Conservation (phyloP, 2,888 invertebrate genomes). For the Drosophila mayaguana region DNA sequence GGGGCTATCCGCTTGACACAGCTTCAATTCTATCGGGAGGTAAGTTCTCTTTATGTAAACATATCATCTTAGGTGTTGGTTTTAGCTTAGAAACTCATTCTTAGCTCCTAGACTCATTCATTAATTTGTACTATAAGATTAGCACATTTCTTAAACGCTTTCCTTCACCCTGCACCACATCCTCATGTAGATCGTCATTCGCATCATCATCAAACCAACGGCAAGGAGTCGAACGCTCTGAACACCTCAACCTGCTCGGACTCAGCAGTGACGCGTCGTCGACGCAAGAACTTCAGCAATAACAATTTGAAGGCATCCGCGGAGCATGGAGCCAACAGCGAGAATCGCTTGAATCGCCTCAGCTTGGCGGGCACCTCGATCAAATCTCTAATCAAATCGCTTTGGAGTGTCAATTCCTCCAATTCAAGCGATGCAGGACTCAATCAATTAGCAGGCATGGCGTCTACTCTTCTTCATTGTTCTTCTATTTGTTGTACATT, state of each 20-base stretch:
- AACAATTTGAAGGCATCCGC: constrained; percentile 73
- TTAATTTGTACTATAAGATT: constrained; percentile 9
- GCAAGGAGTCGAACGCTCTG: constrained; percentile 82
- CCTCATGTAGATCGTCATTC: constrained; percentile 32
- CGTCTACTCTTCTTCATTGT: constrained; percentile 20
- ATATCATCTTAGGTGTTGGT: constrained; percentile 23
- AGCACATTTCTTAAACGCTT: constrained; percentile 23
- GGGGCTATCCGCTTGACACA: constrained; percentile 85
- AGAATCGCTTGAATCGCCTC: constrained; percentile 83
- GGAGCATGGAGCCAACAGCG: constrained; percentile 77
- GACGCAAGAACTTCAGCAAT: constrained; percentile 83
- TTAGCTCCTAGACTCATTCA: constrained; percentile 1
- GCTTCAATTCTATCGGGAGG: constrained; percentile 82
- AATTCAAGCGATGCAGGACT: constrained; percentile 91
- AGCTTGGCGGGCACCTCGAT: constrained; percentile 84
- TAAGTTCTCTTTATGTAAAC: constrained; percentile 55
- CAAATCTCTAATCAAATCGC: constrained; percentile 91
- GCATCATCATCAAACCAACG: constrained; percentile 42
- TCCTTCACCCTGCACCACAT: constrained; percentile 15
- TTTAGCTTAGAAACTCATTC: background rate
- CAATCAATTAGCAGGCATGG: constrained; percentile 92
- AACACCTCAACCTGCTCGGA: constrained; percentile 85
- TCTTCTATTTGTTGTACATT: constrained; percentile 4
- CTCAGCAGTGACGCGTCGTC: constrained; percentile 83
- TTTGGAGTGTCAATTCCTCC: constrained; percentile 91